A percentile compares a stretch with the other conserved stretches of the same genome.
phyloP scores from a whole-genome alignment of 2,888 invertebrate genomes.

The Lasioglossum vierecki region DNA sequence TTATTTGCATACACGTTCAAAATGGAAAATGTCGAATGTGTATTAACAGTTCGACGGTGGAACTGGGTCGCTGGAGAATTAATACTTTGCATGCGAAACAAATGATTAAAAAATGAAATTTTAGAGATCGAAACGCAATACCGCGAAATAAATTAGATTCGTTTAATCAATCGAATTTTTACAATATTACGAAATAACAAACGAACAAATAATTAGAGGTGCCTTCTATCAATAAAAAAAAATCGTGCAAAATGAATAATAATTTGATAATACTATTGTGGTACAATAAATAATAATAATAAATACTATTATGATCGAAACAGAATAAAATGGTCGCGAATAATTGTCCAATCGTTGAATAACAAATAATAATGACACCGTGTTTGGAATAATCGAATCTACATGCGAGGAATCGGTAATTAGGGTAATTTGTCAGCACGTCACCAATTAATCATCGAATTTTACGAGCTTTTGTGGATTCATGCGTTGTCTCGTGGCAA shows the following conservation, averaged over 20 bases:
- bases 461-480: conserved; percentile 17
- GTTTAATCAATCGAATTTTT: neutral
- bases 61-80: neutral
- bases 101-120: neutral
- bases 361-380: neutral
- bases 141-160: neutral
- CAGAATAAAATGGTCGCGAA: neutral
- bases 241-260: neutral
- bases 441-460: conserved; percentile 21
- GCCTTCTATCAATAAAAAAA: neutral
- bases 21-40: conserved; percentile 4
- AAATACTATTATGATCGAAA: neutral
- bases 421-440: neutral
- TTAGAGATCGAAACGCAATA: neutral
- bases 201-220: neutral
- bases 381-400: neutral
- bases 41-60: neutral
- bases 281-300: too few species aligned
- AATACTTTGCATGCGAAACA: neutral
- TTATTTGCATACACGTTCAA: conserved; percentile 2
- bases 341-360: neutral
- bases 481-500: neutral
- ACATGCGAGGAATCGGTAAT: neutral
- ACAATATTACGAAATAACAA: neutral
- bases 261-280: neutral